A percentile compares a stretch with the other conserved stretches of the same genome.
Conservation (phyloP, 2,113 vertebrate genomes). For the Pluvialis apricaria region DNA sequence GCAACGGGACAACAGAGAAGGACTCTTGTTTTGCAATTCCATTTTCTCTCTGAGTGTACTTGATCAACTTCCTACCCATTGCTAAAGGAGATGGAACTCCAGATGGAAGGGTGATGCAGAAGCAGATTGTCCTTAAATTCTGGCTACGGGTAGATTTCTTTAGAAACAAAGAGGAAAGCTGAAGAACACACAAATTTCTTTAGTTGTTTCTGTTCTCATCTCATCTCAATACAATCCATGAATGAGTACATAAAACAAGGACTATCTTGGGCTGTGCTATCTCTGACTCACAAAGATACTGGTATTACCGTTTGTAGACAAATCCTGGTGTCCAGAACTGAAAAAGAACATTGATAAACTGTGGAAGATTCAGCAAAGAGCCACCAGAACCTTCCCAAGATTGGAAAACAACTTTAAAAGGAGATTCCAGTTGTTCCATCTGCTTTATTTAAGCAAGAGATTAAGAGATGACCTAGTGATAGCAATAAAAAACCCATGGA, state of each 20-base stretch:
- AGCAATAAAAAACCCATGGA: not conserved
- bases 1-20: not conserved
- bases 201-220: not conserved
- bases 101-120: not conserved
- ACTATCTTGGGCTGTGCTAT: not conserved
- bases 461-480: not conserved
- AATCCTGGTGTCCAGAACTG: not conserved
- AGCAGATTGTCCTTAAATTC: not conserved
- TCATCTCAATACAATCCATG: not conserved
- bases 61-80: not conserved
- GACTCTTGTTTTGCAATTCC: not conserved
- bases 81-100: not conserved
- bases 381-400: not conserved
- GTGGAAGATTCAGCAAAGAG: not conserved
- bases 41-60: not conserved
- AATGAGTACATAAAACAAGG: not conserved
- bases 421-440: not conserved
- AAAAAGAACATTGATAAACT: not conserved
- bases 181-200: not conserved
- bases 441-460: not conserved
- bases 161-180: not conserved
- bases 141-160: not conserved
- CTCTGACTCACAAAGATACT: not conserved
- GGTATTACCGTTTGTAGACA: not conserved
- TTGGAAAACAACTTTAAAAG: not conserved